Conservation (phyloP, 2,888 invertebrate genomes). For the Melinaea marsaeus region DNA sequence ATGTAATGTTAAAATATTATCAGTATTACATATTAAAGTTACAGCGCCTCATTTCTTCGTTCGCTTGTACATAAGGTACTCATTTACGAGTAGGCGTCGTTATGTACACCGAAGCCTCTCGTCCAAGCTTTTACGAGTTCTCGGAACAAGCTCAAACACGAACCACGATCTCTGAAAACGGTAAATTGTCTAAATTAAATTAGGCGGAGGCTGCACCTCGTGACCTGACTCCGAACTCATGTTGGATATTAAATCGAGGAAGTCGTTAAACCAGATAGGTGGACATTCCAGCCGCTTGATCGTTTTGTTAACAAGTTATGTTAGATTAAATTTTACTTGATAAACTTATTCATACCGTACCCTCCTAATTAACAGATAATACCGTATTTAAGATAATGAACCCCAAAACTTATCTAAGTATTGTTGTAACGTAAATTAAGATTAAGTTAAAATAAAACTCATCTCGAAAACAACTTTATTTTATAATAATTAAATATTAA, state of each 20-base stretch:
- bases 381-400: too few relatives aligned
- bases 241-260: slow-evolving; percentile 35
- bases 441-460: too few relatives aligned
- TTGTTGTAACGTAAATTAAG: too few relatives aligned
- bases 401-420: too few relatives aligned
- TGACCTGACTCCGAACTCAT: slow-evolving; percentile 40
- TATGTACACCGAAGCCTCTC: slow-evolving; percentile 40
- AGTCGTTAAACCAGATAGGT: slow-evolving; percentile 37
- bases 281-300: slow-evolving; percentile 34
- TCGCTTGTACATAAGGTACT: too few relatives aligned
- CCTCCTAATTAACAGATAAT: too few relatives aligned
- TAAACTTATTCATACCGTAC: not conserved
- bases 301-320: slow-evolving; percentile 27
- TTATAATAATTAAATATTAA: slow-evolving; percentile 5
- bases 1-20: not conserved
- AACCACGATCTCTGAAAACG: slow-evolving; percentile 52
- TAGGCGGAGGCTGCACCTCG: slow-evolving; percentile 49
- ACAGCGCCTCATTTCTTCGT: too few relatives aligned
- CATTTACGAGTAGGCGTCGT: slow-evolving; percentile 36
- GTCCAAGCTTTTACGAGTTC: slow-evolving; percentile 56
- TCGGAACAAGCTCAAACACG: slow-evolving; percentile 51
- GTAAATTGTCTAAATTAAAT: slow-evolving; percentile 66
- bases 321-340: not conserved
- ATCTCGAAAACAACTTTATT: too few relatives aligned
- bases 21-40: too few relatives aligned